Evolutionary conservation across 2,888 invertebrate genomes (phyloP), one percentile per base, ranked within the genome.

Genomic region (Hypercompe scribonia): DNA sequence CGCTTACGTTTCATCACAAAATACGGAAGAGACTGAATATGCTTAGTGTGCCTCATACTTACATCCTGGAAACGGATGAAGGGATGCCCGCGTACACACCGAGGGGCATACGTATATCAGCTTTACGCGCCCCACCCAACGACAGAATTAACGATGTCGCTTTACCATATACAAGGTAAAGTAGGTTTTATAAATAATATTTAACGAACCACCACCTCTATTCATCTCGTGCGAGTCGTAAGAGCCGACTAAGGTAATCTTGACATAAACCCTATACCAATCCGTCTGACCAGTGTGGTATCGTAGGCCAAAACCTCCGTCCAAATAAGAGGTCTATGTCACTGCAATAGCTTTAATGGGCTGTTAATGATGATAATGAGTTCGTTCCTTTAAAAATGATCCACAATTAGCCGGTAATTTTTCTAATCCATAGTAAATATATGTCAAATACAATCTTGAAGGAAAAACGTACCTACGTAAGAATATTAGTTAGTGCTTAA

Each of bases 121-220:
- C 95, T 0, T 21, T 95, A 4, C 84, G 81, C 11, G 87, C 87
- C 0, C 86, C 84, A 0, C 66, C 87, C 2, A 76, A 84, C 8
- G 94, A 94, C 54, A 87, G 93, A 78, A 88, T 94, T 1, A 86
- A 87, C 54, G 95, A 95, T 58, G 92, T 87, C 2, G 87, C 94
- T 2, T 94, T 90, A 91, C 95, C 95, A 8, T 93, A 90, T 75
- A 72, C 92, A 70, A 89, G 94, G 95, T 95, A 82, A n/a, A 88
- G 89, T 81, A 28, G 68, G 24, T 7, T 3, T 15, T 68, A 13
- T 24, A 18, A 3, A 8, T 2, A n/a, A 42, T 46, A 28, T 39
- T 28, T 61, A 31, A 61, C 21, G 7, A 2, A 42, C 15, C 42
- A 7, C 15, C 15, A 42, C 18, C 42, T 42, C 42, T 42, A 42